Evolutionary conservation across 2,888 invertebrate species (phyloP).

Genomic region (Odontomyia ornata): DNA sequence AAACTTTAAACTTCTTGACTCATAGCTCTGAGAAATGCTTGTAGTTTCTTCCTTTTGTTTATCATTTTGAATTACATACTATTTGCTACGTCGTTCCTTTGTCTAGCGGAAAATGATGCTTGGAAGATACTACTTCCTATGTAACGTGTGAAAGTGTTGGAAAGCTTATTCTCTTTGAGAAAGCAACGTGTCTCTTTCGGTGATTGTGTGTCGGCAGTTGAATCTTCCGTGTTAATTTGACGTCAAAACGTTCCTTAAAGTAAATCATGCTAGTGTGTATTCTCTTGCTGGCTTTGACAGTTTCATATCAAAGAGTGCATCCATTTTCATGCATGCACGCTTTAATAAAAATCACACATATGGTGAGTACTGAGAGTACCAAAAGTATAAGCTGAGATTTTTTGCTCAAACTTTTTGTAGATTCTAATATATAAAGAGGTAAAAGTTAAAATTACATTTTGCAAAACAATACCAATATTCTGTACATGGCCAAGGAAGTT

Average conservation of each 20-base stretch:
- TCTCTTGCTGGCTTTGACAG: too few species aligned
- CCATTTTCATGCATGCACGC: too few species aligned
- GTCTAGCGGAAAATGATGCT: not conserved
- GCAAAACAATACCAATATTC: too few species aligned
- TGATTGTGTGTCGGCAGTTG: not conserved
- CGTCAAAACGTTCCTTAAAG: not conserved
- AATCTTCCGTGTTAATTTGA: not conserved
- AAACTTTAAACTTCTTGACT: constrained; percentile 5
- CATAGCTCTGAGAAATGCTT: not conserved
- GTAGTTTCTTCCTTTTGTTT: not conserved
- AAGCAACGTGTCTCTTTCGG: not conserved
- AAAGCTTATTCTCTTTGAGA: not conserved
- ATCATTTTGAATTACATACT: not conserved
- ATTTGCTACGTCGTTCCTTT: not conserved
- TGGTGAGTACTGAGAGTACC: too few species aligned
- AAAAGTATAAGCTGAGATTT: too few species aligned
- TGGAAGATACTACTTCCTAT: not conserved
- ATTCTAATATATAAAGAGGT: too few species aligned
- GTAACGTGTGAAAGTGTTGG: not conserved
- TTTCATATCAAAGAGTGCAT: too few species aligned
- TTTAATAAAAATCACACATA: too few species aligned
- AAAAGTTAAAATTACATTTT: too few species aligned
- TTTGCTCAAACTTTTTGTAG: too few species aligned
- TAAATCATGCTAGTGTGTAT: too few species aligned
- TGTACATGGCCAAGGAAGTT: too few species aligned